Percentiles rank a stretch among this genome's conserved stretches.
These are phyloP conservation scores for Petrolisthes cinctipes DNA, from an alignment of 2,888 invertebrate species.

Conservation along the genomic window DNA sequence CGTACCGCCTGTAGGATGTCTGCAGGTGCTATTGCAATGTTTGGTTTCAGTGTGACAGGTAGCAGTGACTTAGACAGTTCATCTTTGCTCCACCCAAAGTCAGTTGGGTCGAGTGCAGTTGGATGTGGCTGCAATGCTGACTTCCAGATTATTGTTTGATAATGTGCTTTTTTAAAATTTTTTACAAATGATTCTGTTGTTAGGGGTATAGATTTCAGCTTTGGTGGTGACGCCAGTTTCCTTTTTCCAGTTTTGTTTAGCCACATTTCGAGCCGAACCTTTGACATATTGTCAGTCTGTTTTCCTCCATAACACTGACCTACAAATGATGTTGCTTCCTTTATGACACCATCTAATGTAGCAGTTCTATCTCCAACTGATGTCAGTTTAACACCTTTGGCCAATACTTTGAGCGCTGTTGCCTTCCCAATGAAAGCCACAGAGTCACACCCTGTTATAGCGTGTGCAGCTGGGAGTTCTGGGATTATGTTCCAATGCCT, in stretches of 20 bases:
- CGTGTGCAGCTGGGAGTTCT: slow-evolving; percentile 6
- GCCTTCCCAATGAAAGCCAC: slow-evolving; percentile 4
- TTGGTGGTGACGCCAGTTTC: background rate
- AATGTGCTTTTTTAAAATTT: slow-evolving; percentile 1
- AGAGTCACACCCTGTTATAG: slow-evolving; percentile 6
- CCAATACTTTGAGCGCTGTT: slow-evolving; percentile 15
- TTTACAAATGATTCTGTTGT: background rate
- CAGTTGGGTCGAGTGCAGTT: background rate
- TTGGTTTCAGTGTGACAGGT: background rate
- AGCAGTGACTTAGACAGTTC: background rate
- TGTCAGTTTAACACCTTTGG: background rate
- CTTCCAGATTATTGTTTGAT: background rate
- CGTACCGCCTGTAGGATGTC: background rate
- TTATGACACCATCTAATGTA: background rate
- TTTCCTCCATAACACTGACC: background rate
- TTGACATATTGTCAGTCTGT: slow-evolving; percentile 8
- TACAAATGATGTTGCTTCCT: slow-evolving; percentile 1
- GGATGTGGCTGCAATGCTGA: background rate
- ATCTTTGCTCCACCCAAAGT: background rate
- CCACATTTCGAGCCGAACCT: background rate
- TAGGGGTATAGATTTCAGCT: background rate
- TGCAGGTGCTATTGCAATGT: background rate
- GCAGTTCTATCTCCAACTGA: background rate
- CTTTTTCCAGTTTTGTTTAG: background rate
- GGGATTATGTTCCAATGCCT: slow-evolving; percentile 10